Evolutionary conservation across 2,888 invertebrate species (phyloP), one percentile per base, ranked within the genome.

Genomic region (Amphiduros pacificus): DNA sequence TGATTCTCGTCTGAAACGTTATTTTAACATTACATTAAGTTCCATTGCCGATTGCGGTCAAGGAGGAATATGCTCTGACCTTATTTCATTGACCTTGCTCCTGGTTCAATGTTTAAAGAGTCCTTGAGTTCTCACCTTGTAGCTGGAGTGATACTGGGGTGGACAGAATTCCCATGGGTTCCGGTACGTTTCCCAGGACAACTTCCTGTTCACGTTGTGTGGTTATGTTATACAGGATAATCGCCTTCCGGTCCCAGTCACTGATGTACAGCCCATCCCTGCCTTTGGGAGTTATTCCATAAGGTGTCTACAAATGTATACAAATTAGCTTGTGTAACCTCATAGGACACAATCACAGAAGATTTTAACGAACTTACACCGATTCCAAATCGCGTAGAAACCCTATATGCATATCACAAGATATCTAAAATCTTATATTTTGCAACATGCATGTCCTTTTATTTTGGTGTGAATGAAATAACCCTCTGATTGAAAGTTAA

Each of bases 221-320:
- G 24, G 14, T 28, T 11, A 59, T 31, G 31, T 59, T 44, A 52
- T 52, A 59, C 2, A 28, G 24, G 20, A 50, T 4, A 31, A 61
- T 44, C 20, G 36, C 44, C 1, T 49, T 14, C 4, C n/a, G 51
- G 1, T 60, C 63, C 73, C 73, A 74, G 65, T 74, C 73, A 26
- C 70, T 69, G 61, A 73, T 71, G 60, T 68, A 73, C 11, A 74
- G 56, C 6, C 62, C 67, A 54, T 70, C 64, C 22, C 32, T 31
- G 14, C 65, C 65, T 50, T 62, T 55, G 20, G 67, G 63, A 29
- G 73, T 66, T 20, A 73, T 55, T 2, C 70, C 73, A 67, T 65
- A 71, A 1, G 73, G 73, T 9, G 67, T 55, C 73, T 73, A 62
- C 5, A 59, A 56, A 26, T 29, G 31, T 44, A 44, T 20, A 6